These are phyloP conservation scores for Hybos culiciformis DNA, from an alignment of 2,888 invertebrate genomes.

Conservation along the genomic window DNA sequence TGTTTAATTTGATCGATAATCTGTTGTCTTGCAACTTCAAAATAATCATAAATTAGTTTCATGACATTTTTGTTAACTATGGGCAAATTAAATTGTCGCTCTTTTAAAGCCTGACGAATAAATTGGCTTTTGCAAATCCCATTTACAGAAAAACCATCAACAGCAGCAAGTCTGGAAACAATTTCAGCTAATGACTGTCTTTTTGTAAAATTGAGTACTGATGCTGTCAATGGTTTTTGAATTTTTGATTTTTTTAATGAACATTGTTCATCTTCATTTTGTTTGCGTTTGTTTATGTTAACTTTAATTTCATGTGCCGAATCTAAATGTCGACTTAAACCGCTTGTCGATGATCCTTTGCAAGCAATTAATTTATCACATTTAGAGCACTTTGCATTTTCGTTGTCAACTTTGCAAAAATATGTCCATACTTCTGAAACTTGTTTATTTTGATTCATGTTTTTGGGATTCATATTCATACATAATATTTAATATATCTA, in stretches of 20 bases:
- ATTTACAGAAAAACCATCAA: neutral
- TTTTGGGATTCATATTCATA: too few relatives aligned
- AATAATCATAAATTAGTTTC: slow-evolving; percentile 2
- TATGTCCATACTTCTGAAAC: too few relatives aligned
- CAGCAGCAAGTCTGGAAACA: neutral
- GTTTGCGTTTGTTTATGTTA: neutral
- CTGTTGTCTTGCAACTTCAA: neutral
- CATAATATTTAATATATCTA: too few relatives aligned
- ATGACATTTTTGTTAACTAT: neutral
- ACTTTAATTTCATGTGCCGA: neutral
- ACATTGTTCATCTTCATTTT: neutral
- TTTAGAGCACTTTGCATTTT: too few relatives aligned
- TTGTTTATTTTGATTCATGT: too few relatives aligned
- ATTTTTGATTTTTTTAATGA: neutral
- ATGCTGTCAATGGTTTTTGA: neutral
- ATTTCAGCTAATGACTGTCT: neutral
- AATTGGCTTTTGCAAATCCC: slow-evolving; percentile 1
- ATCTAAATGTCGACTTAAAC: neutral
- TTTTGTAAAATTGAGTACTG: neutral
- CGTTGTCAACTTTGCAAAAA: too few relatives aligned
- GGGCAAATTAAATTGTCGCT: neutral
- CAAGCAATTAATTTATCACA: too few relatives aligned
- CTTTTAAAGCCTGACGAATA: slow-evolving; percentile 1
- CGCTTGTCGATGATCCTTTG: too few relatives aligned
- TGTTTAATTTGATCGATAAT: too few relatives aligned